These are phyloP conservation scores for Selene dorsalis DNA, from an alignment of 2,797 vertebrate species.

Conservation along the genomic window DNA sequence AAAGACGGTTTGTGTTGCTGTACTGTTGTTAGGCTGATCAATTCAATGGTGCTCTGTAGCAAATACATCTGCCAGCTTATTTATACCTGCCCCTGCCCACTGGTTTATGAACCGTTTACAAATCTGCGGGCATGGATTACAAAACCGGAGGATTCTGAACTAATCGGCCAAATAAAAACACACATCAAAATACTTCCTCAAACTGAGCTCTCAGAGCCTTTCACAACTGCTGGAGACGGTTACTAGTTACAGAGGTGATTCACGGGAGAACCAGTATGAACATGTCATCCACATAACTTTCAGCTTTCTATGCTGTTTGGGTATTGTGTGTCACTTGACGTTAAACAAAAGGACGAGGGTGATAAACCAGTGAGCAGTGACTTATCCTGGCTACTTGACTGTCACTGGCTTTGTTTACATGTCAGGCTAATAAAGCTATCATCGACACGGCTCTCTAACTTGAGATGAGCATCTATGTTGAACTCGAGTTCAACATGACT, in stretches of 20 bases:
- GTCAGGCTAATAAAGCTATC: neutral
- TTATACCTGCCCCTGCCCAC: neutral
- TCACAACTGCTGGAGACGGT: accelerated
- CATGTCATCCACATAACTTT: neutral
- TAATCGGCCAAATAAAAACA: neutral
- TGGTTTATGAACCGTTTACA: neutral
- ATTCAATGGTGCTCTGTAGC: neutral
- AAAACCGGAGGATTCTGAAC: no score
- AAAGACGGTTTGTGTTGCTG: neutral
- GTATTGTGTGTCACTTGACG: neutral
- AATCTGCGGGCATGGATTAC: no score
- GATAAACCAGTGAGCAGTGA: neutral
- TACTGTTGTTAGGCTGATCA: neutral
- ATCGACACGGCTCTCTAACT: no score
- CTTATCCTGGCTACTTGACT: no score
- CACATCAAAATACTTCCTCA: neutral
- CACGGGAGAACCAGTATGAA: neutral
- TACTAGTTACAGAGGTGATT: accelerated
- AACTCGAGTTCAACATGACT: neutral
- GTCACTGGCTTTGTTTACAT: slow-evolving; percentile 39
- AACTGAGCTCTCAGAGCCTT: no score
- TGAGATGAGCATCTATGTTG: accelerated
- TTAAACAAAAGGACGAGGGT: accelerated
- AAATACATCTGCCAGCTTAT: neutral
- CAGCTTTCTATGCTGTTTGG: neutral